Base-by-base conservation (phyloP, 2,797 vertebrate genomes). In the Coccyzus lansbergi region DNA sequence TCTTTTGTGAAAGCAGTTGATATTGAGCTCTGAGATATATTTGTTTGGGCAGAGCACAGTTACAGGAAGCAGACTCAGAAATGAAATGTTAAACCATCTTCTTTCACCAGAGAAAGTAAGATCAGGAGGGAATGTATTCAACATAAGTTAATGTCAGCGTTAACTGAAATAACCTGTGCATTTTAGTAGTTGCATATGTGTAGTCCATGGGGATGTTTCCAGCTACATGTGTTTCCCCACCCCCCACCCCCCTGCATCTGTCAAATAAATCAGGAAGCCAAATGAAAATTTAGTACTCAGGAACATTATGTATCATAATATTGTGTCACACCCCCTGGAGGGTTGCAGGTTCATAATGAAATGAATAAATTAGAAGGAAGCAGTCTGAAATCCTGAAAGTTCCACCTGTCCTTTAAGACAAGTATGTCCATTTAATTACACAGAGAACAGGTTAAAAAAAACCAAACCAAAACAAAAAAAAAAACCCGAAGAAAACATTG, bases 281-380 rank as follows among this genome's bases (percentile, higher is more conserved):
- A 86, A 79, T 44, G 60, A 93, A 93, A 95, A 77, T 63, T 38
- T 65, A 82, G 51, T 69, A 67, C 85, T 67, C 40, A n/a, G 91
- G 83, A 93, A 75, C 85, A 69, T 65, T 79, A 55, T 82, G 76
- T 81, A 77, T 83, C 79, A 40, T 74, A 92, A 92, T 71, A 87
- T 83, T 92, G 84, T 92, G 89, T 74, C 90, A 92, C 84, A 83
- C 13, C n/a, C 74, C 72, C 56, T 31, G 70, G 82, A 95, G 92
- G 53, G 59, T 33, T 94, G 84, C 84, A 90, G 55, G 79, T 93
- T 95, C 88, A 81, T 90, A 92, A 94, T 90, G 56, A 94, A 96
- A 92, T 90, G 33, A 95, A 96, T 94, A 95, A 94, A 94, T 92
- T 91, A 95, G 77, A 91, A 76, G 59, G 84, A 93, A 94, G 69